Evolutionary conservation across 1,140 invertebrate species (phyloP), one percentile per base, ranked within the genome.

Genomic region (Ridgeia piscesae): DNA sequence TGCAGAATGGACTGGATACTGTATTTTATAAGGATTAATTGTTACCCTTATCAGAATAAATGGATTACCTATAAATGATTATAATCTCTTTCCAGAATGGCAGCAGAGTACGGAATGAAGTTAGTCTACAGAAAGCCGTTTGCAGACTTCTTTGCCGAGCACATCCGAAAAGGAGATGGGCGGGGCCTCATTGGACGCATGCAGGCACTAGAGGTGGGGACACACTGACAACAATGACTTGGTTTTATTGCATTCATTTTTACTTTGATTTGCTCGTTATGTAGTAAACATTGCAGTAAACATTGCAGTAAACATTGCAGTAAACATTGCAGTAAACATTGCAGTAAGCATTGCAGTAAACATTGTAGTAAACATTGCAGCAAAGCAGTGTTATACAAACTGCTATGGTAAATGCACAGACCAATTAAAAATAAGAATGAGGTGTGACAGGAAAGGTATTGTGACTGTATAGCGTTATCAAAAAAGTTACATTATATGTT

Each of bases 101-200:
- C 98, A 77, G 96, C 97, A 91, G 97, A 98, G 93, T 97, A 97
- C 96, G 98, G 97, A 6, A 96, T 99, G 93, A 97, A 98, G 95
- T 96, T 98, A 93, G 95, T 98, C 0, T 97, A 97, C 91, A 97
- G 97, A 94, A 97, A 97, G 93, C 96, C 97, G 90, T 99, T 99
- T 96, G 97, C 97, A 89, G 97, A 98, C 50, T 99, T 97, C 95
- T 99, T 97, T 95, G 96, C 97, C 93, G 96, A 97, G 94, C 97
- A 97, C 94, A 96, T 96, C 94, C 93, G 95, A 89, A 94, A 94
- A 50, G 96, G 96, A 90, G 97, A 97, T 91, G 97, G 97, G 93
- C 96, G 96, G 88, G 95, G 96, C 92, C 96, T 99, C 34, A 95
- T 99, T 89, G 96, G 96, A 89, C 97, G 97, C 94, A 98, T 99